Base-by-base conservation (phyloP, 92 coral and sea anemone genomes). In the Hydrozoanthus gracilis region DNA sequence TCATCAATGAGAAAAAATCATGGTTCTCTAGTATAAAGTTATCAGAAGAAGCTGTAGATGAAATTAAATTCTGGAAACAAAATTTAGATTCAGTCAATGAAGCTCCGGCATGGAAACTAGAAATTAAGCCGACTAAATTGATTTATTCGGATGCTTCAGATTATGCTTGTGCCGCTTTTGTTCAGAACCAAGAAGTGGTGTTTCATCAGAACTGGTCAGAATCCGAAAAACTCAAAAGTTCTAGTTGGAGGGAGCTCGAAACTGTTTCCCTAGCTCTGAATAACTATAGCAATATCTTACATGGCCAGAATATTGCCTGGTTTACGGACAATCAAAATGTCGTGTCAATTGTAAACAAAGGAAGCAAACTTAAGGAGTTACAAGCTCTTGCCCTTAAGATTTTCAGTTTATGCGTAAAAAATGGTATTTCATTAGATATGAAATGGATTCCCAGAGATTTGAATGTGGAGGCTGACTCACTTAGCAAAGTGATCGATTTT, bases 131-230 rank as follows among this genome's bases (percentile, higher is more conserved):
- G 60, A 54, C 60, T 54, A 54, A 54, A 27, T 27, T 27, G 35
- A 27, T 27, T 27, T 27, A 27, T 27, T 27, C 35, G 35, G 35
- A 27, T 27, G 13, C 13, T 54, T 54, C 60, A 54, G 60, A 54
- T 54, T 54, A 54, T 54, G 60, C 60, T 54, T 54, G 60, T 54
- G 60, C 60, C 60, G 35, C n/a, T n/a, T n/a, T n/a, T n/a, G n/a
- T 58, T 58, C 65, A 58, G 65, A 58, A 58, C 65, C 65, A 58
- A 58, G 65, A 58, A 58, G 65, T 58, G 4, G 65, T 58, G 65
- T 58, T 58, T 58, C 65, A 58, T 58, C 65, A 58, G 65, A 58
- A 58, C 65, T 58, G 65, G 65, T 58, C 65, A 58, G 65, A 58
- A 58, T 58, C 65, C 65, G 16, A 27, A 27, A 27, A 27, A 27